A percentile compares a stretch with the other conserved stretches of the same genome.
Evolutionary conservation across 2,888 invertebrate species (phyloP).

Genomic region (Caenorhabditis japonica): DNA sequence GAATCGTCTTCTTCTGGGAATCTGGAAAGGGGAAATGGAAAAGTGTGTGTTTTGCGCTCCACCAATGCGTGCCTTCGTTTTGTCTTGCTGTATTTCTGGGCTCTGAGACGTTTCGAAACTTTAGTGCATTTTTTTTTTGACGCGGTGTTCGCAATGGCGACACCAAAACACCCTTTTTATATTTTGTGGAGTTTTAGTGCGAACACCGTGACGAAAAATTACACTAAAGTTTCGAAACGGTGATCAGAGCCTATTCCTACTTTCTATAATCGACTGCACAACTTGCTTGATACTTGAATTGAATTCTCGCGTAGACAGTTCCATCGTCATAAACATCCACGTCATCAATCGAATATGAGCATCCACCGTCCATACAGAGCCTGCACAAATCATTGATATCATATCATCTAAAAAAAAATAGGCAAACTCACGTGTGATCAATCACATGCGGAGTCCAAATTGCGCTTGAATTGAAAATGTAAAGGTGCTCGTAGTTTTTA

Average conservation of each 20-base stretch:
- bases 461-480: slow-evolving; percentile 64
- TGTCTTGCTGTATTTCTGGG: no score
- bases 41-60: no score
- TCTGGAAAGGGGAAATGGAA: slow-evolving; percentile 47
- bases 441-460: slow-evolving; percentile 72
- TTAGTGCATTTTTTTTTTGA: no score
- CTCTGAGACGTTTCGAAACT: no score
- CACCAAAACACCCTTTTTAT: no score
- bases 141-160: no score
- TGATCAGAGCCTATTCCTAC: neutral
- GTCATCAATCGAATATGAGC: slow-evolving; percentile 61
- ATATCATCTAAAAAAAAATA: neutral
- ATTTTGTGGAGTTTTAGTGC: no score
- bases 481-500: slow-evolving; percentile 53
- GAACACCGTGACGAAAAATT: no score
- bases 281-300: slow-evolving; percentile 70
- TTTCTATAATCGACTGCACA: slow-evolving; percentile 68
- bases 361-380: slow-evolving; percentile 64
- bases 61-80: no score
- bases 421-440: slow-evolving; percentile 60
- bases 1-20: slow-evolving; percentile 75
- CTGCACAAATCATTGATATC: slow-evolving; percentile 50
- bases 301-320: slow-evolving; percentile 60
- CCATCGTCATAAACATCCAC: slow-evolving; percentile 66
- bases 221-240: no score